Conservation (phyloP, 2,888 invertebrate species). For the Arctia plantaginis region DNA sequence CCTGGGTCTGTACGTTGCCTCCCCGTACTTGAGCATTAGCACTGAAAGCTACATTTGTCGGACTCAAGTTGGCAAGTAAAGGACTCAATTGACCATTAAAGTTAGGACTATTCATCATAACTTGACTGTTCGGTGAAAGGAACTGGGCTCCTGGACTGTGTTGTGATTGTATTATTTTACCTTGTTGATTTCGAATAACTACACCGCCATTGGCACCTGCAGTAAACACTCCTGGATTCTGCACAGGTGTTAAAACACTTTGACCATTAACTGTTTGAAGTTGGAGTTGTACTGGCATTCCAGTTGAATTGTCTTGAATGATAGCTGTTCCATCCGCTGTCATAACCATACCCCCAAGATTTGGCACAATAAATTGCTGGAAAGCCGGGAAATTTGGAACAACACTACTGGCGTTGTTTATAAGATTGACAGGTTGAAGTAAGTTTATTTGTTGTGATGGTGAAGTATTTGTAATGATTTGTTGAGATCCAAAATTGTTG, state of each 20-base stretch:
- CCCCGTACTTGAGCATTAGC: conserved; percentile 83
- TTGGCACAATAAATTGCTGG: conserved; percentile 94
- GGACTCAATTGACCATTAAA: conserved; percentile 93
- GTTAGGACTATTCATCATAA: conserved; percentile 90
- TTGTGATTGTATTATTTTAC: conserved; percentile 89
- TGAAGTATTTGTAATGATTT: conserved; percentile 88
- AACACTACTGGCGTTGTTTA: conserved; percentile 89
- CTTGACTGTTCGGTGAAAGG: conserved; percentile 91
- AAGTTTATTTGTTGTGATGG: conserved; percentile 89
- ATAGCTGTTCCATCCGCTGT: conserved; percentile 92
- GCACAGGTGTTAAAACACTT: conserved; percentile 91
- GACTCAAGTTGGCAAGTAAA: conserved; percentile 90
- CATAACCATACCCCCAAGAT: conserved; percentile 93
- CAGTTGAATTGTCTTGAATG: conserved; percentile 89
- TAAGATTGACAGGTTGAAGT: conserved; percentile 92
- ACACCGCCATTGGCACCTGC: conserved; percentile 90
- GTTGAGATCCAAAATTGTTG: conserved; percentile 88
- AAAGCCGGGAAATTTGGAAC: conserved; percentile 92
- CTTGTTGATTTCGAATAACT: conserved; percentile 91
- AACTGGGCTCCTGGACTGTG: conserved; percentile 90
- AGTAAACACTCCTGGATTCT: conserved; percentile 88
- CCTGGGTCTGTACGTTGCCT: conserved; percentile 88
- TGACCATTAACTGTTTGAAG: conserved; percentile 93
- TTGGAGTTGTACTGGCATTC: conserved; percentile 90
- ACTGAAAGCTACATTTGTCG: conserved; percentile 89